Evolutionary conservation across 2,113 vertebrate genomes (phyloP).

Genomic region (Chaenogobius annularis): DNA sequence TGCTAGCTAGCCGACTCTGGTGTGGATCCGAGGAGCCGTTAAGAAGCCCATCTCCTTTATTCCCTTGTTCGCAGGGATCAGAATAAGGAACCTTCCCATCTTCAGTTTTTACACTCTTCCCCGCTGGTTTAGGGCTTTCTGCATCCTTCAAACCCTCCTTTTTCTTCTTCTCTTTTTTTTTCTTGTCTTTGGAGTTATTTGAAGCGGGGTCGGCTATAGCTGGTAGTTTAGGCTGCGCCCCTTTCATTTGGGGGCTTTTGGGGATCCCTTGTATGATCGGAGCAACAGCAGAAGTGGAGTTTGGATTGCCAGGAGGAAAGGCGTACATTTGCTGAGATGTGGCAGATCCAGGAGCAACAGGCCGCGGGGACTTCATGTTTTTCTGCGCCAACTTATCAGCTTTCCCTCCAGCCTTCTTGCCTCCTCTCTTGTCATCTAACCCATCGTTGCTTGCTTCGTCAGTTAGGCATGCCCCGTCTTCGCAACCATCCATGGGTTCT

Average conservation of each 20-base stretch:
- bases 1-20: conserved; percentile 95
- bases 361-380: conserved; percentile 89
- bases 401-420: conserved; percentile 87
- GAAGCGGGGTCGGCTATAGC: conserved; percentile 88
- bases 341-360: conserved; percentile 78
- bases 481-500: conserved; percentile 86
- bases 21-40: conserved; percentile 93
- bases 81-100: conserved; percentile 92
- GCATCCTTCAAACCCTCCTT: conserved; percentile 87
- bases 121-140: conserved; percentile 87
- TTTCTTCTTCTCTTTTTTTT: conserved; percentile 99
- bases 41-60: conserved; percentile 87
- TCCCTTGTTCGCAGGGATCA: conserved; percentile 82
- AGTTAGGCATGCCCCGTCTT: conserved; percentile 87
- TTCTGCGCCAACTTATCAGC: conserved; percentile 89
- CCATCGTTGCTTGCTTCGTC: conserved; percentile 95
- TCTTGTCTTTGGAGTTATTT: conserved; percentile 94
- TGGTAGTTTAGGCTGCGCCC: conserved; percentile 90
- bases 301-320: conserved; percentile 87
- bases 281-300: conserved; percentile 81
- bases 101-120: conserved; percentile 86
- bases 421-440: conserved; percentile 88
- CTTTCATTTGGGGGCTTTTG: conserved; percentile 94
- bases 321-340: conserved; percentile 89
- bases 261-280: conserved; percentile 92